Evolutionary conservation across 2,797 vertebrate species (phyloP), one percentile per base, ranked within the genome.

Genomic region (Gallirallus australis): DNA sequence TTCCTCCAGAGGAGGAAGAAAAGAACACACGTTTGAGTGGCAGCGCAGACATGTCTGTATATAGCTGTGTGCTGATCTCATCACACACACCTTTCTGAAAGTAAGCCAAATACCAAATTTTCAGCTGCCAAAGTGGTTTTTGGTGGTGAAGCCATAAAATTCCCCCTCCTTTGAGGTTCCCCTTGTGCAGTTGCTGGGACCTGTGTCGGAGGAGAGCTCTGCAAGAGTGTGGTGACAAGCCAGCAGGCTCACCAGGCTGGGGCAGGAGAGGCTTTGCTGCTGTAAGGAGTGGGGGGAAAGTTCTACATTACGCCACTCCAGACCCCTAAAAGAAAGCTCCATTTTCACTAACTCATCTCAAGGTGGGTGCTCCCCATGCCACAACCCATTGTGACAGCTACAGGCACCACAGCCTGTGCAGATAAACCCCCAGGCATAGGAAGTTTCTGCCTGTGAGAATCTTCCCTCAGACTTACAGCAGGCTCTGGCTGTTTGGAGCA

Each of bases 401-500:
- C 4, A 25, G 40, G n/a, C 35, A 63, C 6, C 64, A n/a, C 13
- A 31, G 66, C 9, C 65, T 3, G 15, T n/a, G 42, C 42, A 89
- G n/a, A 73, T 65, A 54, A 83, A 90, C 11, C 70, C 78, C 16
- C 35, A 19, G 40, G 73, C 3, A 15, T 5, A 54, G 64, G 40
- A 60, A 60, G 6, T 10, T 48, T 17, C 39, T 25, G 24, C 48
- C 59, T 77, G 16, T 8, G 5, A 48, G 48, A 54, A 25, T 11
- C 71, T 48, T 35, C 28, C 39, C 31, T 35, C 20, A 31, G 59
- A 35, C 23, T 50, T 42, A 25, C 54, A 47, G 18, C 31, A 71
- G 31, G 28, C 39, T 79, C 31, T 88, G 83, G 72, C 53, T 91
- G 73, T 89, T 35, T 39, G 85, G n/a, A 83, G 52, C 63, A n/a